Percentiles rank a stretch among this genome's conserved stretches.
Conservation (phyloP, 1,140 invertebrate species). For the Drosophila ercepeae region DNA sequence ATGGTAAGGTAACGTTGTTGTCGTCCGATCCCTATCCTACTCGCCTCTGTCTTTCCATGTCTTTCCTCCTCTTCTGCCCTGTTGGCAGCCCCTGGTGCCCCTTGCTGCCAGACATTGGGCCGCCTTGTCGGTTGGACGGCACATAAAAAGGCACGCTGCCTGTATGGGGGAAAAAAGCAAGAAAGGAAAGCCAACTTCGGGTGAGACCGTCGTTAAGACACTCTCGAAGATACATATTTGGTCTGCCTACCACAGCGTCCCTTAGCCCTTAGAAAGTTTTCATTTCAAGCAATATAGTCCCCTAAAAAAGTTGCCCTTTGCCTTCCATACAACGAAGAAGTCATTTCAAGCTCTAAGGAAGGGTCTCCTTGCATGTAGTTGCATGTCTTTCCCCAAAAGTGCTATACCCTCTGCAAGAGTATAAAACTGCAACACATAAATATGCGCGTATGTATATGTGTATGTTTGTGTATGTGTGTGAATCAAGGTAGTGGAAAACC, state of each 20-base stretch:
- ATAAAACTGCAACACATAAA: slow-evolving; percentile 25
- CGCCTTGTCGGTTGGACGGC: slow-evolving; percentile 61
- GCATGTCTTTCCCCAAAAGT: too few species aligned
- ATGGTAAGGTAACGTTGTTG: slow-evolving; percentile 56
- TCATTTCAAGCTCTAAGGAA: too few species aligned
- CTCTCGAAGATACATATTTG: too few species aligned
- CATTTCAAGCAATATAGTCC: too few species aligned
- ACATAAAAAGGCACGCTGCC: slow-evolving; percentile 69
- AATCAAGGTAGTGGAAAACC: not conserved
- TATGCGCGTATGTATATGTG: not conserved
- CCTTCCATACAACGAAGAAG: too few species aligned
- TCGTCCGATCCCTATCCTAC: not conserved
- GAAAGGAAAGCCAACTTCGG: too few species aligned
- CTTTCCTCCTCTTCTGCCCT: slow-evolving; percentile 3
- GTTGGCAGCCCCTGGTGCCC: slow-evolving; percentile 3
- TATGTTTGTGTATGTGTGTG: slow-evolving; percentile 1
- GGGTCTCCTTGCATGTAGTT: too few species aligned
- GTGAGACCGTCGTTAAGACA: too few species aligned
- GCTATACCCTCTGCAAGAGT: slow-evolving; percentile 31
- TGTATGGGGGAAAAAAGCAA: too few species aligned
- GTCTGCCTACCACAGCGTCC: too few species aligned
- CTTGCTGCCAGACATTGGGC: slow-evolving; percentile 68
- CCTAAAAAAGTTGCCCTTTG: too few species aligned
- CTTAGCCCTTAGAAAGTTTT: too few species aligned
- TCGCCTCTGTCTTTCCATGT: not conserved